phyloP scores from a whole-genome alignment of 2,797 vertebrate species.

The Aquila chrysaetos region DNA sequence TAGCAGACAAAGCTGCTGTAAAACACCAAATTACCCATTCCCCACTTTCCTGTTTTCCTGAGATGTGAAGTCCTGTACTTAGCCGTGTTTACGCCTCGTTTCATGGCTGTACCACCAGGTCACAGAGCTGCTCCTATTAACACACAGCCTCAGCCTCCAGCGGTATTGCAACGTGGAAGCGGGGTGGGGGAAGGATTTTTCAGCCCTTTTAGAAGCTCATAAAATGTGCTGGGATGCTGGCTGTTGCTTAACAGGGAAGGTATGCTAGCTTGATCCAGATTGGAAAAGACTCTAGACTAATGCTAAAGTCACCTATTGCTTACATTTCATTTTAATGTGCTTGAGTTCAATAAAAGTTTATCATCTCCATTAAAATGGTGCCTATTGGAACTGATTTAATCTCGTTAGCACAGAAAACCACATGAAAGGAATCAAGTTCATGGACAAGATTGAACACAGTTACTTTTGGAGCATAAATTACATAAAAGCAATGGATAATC shows the following conservation, averaged over 20 bases:
- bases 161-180: not conserved
- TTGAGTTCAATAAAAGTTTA: conserved; percentile 82
- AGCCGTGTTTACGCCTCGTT: conserved; percentile 51
- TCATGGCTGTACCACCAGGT: conserved; percentile 32
- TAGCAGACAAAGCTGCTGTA: conserved; percentile 72
- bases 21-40: conserved; percentile 70
- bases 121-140: not conserved
- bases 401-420: conserved; percentile 72
- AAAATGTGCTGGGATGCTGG: conserved; percentile 61
- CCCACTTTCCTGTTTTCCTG: conserved; percentile 62
- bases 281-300: conserved; percentile 71
- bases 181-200: conserved; percentile 1
- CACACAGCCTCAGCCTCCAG: conserved; percentile 4
- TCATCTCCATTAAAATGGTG: conserved; percentile 77
- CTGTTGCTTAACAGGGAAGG: conserved; percentile 73
- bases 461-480: conserved; percentile 54
- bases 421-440: conserved; percentile 74
- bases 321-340: conserved; percentile 81
- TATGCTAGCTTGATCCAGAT: conserved; percentile 68
- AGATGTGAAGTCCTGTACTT: conserved; percentile 64
- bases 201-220: conserved; percentile 63
- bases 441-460: conserved; percentile 48
- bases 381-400: conserved; percentile 80
- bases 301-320: conserved; percentile 78
- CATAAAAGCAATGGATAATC: conserved; percentile 45